Conservation (phyloP, 2,113 vertebrate species). For the Platycercus adscitus region DNA sequence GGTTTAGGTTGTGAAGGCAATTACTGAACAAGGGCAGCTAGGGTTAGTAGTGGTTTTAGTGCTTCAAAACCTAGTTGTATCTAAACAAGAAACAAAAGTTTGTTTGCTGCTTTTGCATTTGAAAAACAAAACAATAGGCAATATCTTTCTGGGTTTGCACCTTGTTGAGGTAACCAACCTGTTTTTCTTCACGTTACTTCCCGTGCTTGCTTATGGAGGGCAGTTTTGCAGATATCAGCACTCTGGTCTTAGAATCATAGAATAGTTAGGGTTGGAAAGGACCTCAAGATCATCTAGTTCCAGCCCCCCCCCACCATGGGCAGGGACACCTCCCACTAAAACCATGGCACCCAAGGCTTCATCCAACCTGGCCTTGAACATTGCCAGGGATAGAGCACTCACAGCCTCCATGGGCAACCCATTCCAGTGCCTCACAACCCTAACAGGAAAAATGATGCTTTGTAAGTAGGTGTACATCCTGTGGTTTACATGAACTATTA, state of each 20-base stretch:
- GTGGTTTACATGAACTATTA: not conserved
- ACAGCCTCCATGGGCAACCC: too few species aligned
- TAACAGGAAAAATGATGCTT: not conserved
- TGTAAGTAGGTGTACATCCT: not conserved
- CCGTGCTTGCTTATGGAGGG: not conserved
- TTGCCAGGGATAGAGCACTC: too few species aligned
- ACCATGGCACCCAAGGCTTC: too few species aligned
- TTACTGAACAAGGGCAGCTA: not conserved
- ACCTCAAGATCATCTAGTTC: too few species aligned
- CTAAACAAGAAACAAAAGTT: not conserved
- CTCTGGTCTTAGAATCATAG: not conserved
- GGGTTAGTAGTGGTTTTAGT: not conserved
- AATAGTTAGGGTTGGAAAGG: too few species aligned
- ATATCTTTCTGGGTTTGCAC: not conserved
- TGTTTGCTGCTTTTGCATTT: not conserved
- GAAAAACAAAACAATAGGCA: not conserved
- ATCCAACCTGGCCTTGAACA: too few species aligned
- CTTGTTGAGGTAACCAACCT: not conserved
- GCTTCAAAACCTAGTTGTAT: not conserved
- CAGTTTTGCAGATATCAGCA: not conserved
- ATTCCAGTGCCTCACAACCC: too few species aligned
- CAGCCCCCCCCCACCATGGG: too few species aligned
- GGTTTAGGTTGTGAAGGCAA: not conserved
- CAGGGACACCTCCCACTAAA: too few species aligned
- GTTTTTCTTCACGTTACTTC: not conserved